Evolutionary conservation across 30 jellyfish, hydroid and myxozoan species (phyloP), one percentile per base, ranked within the genome.

Genomic region (Aurelia aurita): DNA sequence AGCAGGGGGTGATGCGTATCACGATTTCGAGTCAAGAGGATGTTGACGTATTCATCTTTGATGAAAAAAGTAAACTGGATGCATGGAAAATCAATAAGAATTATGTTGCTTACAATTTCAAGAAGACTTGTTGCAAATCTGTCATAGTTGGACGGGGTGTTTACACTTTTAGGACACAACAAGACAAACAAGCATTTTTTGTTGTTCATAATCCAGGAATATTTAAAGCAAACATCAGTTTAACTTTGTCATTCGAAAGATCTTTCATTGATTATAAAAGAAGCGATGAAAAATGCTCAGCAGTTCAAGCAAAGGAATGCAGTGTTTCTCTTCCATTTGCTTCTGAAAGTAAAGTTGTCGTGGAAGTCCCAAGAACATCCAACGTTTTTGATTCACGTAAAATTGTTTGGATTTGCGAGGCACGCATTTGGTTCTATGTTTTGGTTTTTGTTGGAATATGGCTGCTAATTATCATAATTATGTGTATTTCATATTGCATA

Each of bases 321-420:
- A 61, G 74, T 19, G 92, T 89, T 10, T 85, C 88, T 16, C n/a
- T 89, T 51, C 54, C 91, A 18, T 89, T 89, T 80, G 90, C 89
- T 26, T 72, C 89, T n/a, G 79, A 60, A 34, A 84, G 82, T 23
- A 74, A 60, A 72, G 90, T 80, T 21, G 94, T 89, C 45, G 25
- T 80, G 39, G 94, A 72, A 54, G 68, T 89, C 10, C 94, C 97
- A n/a, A 25, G 62, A 46, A 61, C 60, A 26, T 66, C 91, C 13
- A 49, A 31, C 2, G 58, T 58, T 11, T 32, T 53, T 19, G 73
- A 34, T 26, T 45, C 87, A 49, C 58, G 64, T 28, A 81, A 72
- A 39, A 72, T 79, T 22, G 85, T 57, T 47, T 69, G 89, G 92
- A 47, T 22, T 1, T 88, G 96, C 79, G 79, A 77, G 80, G 96